A percentile compares a stretch with the other conserved stretches of the same genome.
Conservation (phyloP, 2,113 vertebrate species). For the Neodon shergylaensis region DNA sequence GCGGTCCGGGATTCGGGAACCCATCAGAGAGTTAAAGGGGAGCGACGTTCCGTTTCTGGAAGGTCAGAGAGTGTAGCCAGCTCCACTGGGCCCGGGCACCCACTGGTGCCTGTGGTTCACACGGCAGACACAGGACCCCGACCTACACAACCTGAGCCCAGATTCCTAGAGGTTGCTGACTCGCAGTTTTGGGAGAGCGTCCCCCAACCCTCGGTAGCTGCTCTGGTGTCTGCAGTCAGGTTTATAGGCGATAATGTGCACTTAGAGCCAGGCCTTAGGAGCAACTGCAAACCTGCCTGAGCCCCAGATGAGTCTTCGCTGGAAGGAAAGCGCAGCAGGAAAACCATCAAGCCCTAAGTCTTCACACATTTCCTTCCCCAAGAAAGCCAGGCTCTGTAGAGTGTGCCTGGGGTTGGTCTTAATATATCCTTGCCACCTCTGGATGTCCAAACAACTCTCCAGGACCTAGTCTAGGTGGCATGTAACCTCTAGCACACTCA, state of each 20-base stretch:
- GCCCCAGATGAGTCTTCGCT: background rate
- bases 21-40: background rate
- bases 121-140: background rate
- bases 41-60: background rate
- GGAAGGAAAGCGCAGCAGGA: background rate
- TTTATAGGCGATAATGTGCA: constrained; percentile 71
- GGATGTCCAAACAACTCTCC: background rate
- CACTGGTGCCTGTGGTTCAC: no score
- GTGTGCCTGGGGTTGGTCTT: accelerated
- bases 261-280: constrained; percentile 26
- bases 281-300: background rate
- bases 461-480: background rate
- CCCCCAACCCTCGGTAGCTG: background rate
- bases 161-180: background rate
- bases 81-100: background rate
- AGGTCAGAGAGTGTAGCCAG: background rate
- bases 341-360: accelerated
- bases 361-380: background rate
- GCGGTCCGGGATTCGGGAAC: background rate
- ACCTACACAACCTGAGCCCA: background rate
- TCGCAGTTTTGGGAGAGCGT: background rate
- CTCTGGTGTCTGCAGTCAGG: background rate
- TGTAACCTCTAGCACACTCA: accelerated
- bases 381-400: background rate
- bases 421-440: background rate